Evolutionary conservation across 2,888 invertebrate genomes (phyloP), one percentile per base, ranked within the genome.

Genomic region (Dascillus cervinus): DNA sequence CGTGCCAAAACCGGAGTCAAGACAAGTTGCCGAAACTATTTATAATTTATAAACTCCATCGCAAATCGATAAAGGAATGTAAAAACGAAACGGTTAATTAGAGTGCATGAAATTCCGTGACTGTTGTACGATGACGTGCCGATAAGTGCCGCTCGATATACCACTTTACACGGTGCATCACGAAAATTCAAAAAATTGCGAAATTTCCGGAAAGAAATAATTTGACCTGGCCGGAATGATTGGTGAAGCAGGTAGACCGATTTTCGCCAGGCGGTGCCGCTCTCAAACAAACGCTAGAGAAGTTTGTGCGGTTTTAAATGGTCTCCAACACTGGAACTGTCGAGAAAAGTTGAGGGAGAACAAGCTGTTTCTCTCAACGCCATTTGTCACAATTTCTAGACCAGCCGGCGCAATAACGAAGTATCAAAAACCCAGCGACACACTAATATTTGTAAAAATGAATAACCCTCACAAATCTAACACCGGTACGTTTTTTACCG

Each of bases 351-450:
- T 51, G 45, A 37, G 45, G 29, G 45, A 38, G n/a, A 47, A 49
- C 49, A 51, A 49, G 46, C 49, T 49, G 49, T 44, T 45, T 39
- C 46, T 46, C 39, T 39, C 38, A 47, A 42, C 45, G 50, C 52
- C 50, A 52, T 52, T 52, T 52, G 52, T 52, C 49, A 52, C 50
- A 50, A 52, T 52, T 50, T 49, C 50, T 46, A 42, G 29, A 44
- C 37, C 52, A 52, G 46, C 50, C 43, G 52, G 49, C 39, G 44
- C 46, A 32, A 30, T 34, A 36, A 36, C 34, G 33, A 26, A 38
- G 33, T 40, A 44, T 42, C 40, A 37, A 44, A 42, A 40, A 40
- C 35, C 30, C 36, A 30, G 40, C 37, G 36, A 44, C 42, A 44
- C 43, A 49, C 41, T 37, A 41, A 39, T 41, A 41, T 36, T 40